Evolutionary conservation across 64 coral and sea anemone genomes (phyloP).

Genomic region (Actinia equina): DNA sequence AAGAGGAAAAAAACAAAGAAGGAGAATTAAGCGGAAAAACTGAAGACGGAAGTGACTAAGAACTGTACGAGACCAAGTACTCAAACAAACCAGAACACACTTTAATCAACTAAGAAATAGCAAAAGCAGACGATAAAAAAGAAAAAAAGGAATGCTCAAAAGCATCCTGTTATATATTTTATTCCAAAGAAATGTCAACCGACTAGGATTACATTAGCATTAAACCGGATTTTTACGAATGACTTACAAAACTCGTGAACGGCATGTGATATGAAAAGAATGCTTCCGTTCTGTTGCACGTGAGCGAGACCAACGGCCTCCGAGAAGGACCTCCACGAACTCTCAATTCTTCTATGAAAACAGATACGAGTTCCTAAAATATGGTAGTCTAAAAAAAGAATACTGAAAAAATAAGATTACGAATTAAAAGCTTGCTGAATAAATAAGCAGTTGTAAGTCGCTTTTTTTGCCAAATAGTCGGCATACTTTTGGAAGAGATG

Average conservation of each 20-base stretch:
- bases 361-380: too few species aligned
- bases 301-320: too few species aligned
- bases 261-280: background rate
- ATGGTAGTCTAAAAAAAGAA: background rate
- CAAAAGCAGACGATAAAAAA: too few species aligned
- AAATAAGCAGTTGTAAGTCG: background rate
- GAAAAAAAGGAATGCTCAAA: too few species aligned
- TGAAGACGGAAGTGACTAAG: background rate
- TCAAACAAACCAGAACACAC: too few species aligned
- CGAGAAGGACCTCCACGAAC: too few species aligned
- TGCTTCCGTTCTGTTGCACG: background rate
- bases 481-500: background rate
- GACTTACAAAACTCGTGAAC: background rate
- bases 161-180: too few species aligned
- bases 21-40: background rate
- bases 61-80: background rate
- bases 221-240: background rate
- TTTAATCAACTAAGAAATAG: too few species aligned
- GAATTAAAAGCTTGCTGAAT: background rate
- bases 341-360: too few species aligned
- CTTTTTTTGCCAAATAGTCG: background rate
- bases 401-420: background rate
- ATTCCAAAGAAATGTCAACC: background rate
- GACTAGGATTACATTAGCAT: background rate
- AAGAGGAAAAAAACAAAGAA: background rate